Evolutionary conservation across 2,888 invertebrate species (phyloP).

Genomic region (Smittia sp.): DNA sequence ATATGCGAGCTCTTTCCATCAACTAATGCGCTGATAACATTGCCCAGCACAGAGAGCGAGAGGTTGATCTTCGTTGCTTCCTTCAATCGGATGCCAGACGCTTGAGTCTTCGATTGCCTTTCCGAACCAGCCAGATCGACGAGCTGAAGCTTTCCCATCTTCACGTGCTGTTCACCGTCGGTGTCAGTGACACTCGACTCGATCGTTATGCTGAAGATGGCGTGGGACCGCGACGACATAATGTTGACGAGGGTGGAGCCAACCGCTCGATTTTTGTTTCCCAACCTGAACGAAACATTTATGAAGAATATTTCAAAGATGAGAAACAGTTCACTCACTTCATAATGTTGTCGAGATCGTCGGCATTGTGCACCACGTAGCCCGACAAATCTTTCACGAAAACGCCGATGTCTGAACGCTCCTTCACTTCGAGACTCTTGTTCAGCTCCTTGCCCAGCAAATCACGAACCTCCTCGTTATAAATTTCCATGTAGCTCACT

Average conservation of each 20-base stretch:
- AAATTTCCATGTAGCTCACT: conserved; percentile 97
- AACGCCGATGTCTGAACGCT: conserved; percentile 93
- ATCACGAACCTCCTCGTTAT: conserved; percentile 98
- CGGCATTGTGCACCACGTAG: conserved; percentile 96
- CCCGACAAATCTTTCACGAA: conserved; percentile 97
- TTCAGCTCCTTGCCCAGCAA: conserved; percentile 85
- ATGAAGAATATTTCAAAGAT: too few species aligned
- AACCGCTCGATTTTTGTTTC: conserved; percentile 89
- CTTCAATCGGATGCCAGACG: conserved; percentile 85
- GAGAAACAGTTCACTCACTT: too few species aligned
- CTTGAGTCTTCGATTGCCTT: conserved; percentile 94
- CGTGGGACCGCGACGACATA: conserved; percentile 94
- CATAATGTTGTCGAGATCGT: conserved; percentile 93
- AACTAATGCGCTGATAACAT: conserved; percentile 96
- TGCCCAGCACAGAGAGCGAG: conserved; percentile 93
- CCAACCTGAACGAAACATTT: too few species aligned
- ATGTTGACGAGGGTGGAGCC: conserved; percentile 97
- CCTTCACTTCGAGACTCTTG: conserved; percentile 86
- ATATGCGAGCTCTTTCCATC: conserved; percentile 97
- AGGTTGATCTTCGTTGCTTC: conserved; percentile 98
- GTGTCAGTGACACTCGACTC: conserved; percentile 85
- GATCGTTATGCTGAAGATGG: conserved; percentile 96
- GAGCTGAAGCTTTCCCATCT: conserved; percentile 94
- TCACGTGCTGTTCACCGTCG: conserved; percentile 82
- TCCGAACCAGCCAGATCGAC: conserved; percentile 98